phyloP scores from a whole-genome alignment of 2,113 vertebrate species.

The Stercorarius parasiticus region DNA sequence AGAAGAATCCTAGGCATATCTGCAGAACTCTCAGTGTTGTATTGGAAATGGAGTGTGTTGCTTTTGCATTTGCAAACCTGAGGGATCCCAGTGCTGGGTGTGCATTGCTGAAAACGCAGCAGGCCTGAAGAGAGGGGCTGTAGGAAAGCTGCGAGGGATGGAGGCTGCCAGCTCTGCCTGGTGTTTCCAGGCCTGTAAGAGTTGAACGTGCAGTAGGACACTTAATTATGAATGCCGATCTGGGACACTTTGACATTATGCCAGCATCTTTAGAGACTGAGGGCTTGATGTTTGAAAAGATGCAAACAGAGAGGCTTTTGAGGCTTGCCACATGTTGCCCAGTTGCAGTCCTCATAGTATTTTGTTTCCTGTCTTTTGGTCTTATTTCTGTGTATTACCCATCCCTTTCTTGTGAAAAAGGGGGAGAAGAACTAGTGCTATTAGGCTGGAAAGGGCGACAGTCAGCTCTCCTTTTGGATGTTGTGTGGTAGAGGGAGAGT shows the following conservation, averaged over 20 bases:
- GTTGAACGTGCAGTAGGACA: background rate
- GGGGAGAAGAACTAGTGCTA: too few species aligned
- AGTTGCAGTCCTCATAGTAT: background rate
- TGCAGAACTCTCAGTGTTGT: background rate
- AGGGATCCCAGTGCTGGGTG: background rate
- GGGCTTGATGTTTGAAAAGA: background rate
- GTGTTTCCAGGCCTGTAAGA: background rate
- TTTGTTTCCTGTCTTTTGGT: background rate
- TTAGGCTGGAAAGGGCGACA: background rate
- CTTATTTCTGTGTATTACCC: background rate
- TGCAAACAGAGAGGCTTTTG: background rate
- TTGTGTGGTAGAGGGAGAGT: background rate
- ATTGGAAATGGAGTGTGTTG: too few species aligned
- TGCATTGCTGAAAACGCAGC: accelerated
- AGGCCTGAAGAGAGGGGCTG: accelerated
- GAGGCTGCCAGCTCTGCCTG: background rate
- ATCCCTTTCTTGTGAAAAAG: background rate
- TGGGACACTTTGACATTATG: background rate
- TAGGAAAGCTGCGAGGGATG: accelerated
- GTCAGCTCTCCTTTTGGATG: background rate
- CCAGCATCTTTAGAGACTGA: background rate
- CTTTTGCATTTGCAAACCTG: background rate
- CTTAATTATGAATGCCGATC: background rate
- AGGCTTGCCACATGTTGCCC: background rate
- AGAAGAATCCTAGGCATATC: background rate